Conservation (phyloP, 2,797 vertebrate genomes). For the Rhynchotus rufescens region DNA sequence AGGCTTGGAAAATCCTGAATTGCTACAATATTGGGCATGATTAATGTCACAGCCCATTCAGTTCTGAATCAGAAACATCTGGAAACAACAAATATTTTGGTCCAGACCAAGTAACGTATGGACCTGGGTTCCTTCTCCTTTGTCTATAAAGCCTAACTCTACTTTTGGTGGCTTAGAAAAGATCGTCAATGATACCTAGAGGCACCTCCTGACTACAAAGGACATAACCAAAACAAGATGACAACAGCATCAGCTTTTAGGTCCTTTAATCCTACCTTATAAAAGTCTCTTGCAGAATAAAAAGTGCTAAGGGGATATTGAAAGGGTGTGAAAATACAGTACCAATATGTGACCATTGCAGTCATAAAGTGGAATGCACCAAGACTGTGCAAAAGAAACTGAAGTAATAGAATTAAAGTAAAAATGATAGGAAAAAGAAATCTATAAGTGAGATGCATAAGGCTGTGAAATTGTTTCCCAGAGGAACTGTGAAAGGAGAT, state of each 20-base stretch:
- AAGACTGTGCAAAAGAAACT: background rate
- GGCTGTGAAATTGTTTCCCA: background rate
- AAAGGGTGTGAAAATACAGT: background rate
- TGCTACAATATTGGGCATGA: background rate
- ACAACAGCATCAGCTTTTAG: background rate
- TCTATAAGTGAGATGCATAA: fast-evolving
- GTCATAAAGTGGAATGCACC: background rate
- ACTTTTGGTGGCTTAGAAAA: background rate
- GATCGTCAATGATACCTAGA: background rate
- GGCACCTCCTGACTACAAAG: background rate
- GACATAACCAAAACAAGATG: background rate
- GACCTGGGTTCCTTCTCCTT: background rate
- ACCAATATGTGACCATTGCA: background rate
- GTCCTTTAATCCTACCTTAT: background rate
- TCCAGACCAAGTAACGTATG: background rate
- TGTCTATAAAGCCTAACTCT: background rate
- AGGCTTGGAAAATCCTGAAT: background rate
- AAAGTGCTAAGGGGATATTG: background rate
- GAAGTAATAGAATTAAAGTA: background rate
- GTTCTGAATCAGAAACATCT: background rate
- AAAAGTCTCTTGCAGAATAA: background rate
- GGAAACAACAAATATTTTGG: background rate
- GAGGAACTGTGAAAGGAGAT: background rate
- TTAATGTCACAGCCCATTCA: background rate
- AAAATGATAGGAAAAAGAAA: background rate